These are phyloP conservation scores for Cryptotis parvus DNA, from an alignment of 2,113 vertebrate species.

Conservation along the genomic window DNA sequence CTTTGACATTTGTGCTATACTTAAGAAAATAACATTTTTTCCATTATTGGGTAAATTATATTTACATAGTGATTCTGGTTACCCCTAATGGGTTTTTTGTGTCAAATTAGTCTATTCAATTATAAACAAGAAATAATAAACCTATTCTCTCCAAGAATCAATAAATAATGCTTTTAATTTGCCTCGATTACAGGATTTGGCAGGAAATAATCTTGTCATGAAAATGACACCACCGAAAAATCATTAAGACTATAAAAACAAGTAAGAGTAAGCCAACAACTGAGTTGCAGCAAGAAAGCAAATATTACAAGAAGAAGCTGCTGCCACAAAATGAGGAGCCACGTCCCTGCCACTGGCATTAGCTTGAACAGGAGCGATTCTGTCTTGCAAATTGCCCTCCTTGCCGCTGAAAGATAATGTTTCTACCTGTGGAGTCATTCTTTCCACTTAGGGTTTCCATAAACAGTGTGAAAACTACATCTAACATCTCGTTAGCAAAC, in stretches of 20 bases:
- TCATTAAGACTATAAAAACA: conserved; percentile 42
- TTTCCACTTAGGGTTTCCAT: background rate
- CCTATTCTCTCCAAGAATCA: conserved; percentile 53
- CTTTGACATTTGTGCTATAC: background rate
- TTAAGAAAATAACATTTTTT: conserved; percentile 59
- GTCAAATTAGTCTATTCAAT: conserved; percentile 40
- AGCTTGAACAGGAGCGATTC: background rate
- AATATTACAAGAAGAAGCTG: background rate
- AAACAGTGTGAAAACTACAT: conserved; percentile 9
- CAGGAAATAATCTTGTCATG: conserved; percentile 51
- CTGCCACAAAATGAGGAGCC: background rate
- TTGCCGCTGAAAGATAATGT: conserved; percentile 15
- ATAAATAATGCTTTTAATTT: conserved; percentile 62
- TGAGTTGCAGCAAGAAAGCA: conserved; percentile 18
- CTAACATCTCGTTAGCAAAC: background rate
- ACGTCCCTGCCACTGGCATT: background rate
- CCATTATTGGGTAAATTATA: conserved; percentile 46
- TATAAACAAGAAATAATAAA: conserved; percentile 61
- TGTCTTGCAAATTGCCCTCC: conserved; percentile 47
- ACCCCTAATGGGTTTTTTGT: background rate
- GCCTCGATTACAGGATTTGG: conserved; percentile 62
- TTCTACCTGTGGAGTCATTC: conserved; percentile 43
- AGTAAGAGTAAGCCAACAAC: conserved; percentile 49
- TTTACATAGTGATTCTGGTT: conserved; percentile 3
- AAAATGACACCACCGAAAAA: conserved; percentile 57